A percentile compares a stretch with the other conserved stretches of the same genome.
phyloP scores from a whole-genome alignment of 2,888 invertebrate species.

The Xylota segnis region DNA sequence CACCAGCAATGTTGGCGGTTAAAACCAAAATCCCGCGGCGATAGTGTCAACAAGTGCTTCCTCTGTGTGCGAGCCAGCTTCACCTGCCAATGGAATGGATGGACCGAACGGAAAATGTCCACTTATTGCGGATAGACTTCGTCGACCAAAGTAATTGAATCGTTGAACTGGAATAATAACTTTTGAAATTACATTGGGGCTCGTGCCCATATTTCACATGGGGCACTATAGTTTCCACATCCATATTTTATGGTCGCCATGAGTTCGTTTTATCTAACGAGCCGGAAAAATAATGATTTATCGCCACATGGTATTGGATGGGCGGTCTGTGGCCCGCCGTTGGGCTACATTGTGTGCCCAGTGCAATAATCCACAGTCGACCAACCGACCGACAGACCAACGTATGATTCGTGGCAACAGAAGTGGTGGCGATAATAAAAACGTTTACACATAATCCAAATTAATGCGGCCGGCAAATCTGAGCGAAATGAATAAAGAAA shows the following conservation, averaged over 20 bases:
- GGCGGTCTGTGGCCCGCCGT: constrained; percentile 1
- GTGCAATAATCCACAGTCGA: constrained; percentile 36
- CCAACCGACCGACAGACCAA: background rate
- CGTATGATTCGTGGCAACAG: constrained; percentile 24
- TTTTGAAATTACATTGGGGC: constrained; percentile 46
- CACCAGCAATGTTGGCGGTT: background rate
- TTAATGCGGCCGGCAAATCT: constrained; percentile 46
- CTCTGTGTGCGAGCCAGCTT: background rate
- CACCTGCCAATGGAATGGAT: constrained; percentile 32
- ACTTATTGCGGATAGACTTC: constrained; percentile 1
- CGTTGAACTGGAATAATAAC: constrained; percentile 49
- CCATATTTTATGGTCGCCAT: constrained; percentile 53
- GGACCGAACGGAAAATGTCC: constrained; percentile 22
- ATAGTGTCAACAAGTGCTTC: constrained; percentile 36
- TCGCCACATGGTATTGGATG: constrained; percentile 31
- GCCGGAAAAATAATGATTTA: constrained; percentile 54
- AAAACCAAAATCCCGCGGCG: background rate
- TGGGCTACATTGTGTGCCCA: constrained; percentile 31
- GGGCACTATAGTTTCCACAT: constrained; percentile 40
- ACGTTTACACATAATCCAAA: constrained; percentile 43
- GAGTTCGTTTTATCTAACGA: constrained; percentile 58
- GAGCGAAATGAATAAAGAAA: constrained; percentile 31
- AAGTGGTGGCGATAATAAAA: constrained; percentile 33
- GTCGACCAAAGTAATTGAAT: constrained; percentile 37
- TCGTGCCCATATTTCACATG: constrained; percentile 35